Base-by-base conservation (phyloP, 2,888 invertebrate genomes). In the Arenicola marina region DNA sequence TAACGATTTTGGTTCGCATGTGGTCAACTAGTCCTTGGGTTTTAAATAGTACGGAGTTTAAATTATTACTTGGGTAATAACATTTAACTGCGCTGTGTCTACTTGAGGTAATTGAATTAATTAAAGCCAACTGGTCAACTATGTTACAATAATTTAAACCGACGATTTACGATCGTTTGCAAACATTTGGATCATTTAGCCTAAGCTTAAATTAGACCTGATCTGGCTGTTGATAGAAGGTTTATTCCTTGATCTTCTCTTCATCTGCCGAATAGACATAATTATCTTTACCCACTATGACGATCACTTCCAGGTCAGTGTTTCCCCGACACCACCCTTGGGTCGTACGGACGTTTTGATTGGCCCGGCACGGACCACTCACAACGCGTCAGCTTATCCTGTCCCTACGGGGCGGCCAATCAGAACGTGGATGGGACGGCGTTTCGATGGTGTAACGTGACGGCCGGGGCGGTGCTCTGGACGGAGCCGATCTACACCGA, bases 381-480 rank as follows among this genome's bases (percentile, higher is more conserved):
- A n/a, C 33, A 21, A 38, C 11, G 21, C 11, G 43, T 26, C 11
- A 1, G 15, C 18, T n/a, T 56, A 1, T 18, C 18, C 21, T 56
- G 56, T 4, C 38, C 56, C 18, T 43, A 2, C 15, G 56, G 56
- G 11, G 24, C 24, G 2, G 43, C 21, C 24, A 38, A 43, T 15
- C 21, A 29, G 18, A 43, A 21, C 1, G 21, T 21, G n/a, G 38
- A 21, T 33, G 43, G 34, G 4, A n/a, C 11, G 32, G 56, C 56
- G n/a, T 33, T 43, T 43, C 33, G 56, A 56, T 43, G 34, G 56
- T 56, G 56, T 38, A 56, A 56, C 24, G 24, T 38, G 1, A 56
- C 34, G 11, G 24, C 7, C 18, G 29, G 29, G 11, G 34, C 56
- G n/a, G 43, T 56, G 15, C 56, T 56, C 1, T 56, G 56, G 56